phyloP scores from a whole-genome alignment of 2,797 vertebrate species.

The Simalia tracyae region DNA sequence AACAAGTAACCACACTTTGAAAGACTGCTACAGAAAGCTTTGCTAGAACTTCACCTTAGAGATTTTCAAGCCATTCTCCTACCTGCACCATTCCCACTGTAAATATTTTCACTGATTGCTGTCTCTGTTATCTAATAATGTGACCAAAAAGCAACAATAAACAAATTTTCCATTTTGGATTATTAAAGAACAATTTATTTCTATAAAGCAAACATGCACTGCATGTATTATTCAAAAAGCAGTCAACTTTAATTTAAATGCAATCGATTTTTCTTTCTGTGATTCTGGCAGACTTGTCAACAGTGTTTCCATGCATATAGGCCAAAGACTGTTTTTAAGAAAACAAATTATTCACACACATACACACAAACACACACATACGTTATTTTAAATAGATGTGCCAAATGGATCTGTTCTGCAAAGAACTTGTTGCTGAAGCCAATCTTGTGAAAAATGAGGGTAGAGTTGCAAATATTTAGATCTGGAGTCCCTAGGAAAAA shows the following conservation, averaged over 20 bases:
- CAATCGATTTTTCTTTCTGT: conserved; percentile 25
- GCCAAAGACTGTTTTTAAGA: not conserved
- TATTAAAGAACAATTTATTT: conserved; percentile 71
- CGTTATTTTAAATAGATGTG: conserved; percentile 19
- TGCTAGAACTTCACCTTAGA: not conserved
- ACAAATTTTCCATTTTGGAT: conserved; percentile 36
- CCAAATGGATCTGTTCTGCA: not conserved
- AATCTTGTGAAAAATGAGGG: not conserved
- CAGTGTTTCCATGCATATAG: conserved; percentile 7
- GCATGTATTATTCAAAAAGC: conserved; percentile 58
- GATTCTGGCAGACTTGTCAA: conserved; percentile 14
- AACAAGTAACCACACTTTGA: conserved; percentile 41
- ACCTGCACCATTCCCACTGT: not conserved
- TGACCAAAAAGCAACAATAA: not conserved
- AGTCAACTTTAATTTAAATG: conserved; percentile 29
- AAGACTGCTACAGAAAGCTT: not conserved
- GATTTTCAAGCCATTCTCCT: not conserved
- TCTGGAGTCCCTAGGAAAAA: not conserved
- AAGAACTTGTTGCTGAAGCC: not conserved
- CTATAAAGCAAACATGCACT: conserved; percentile 62
- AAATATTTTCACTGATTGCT: not conserved
- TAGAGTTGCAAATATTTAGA: not conserved
- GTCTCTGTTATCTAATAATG: not conserved
- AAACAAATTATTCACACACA: conserved; percentile 13
- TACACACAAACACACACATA: not conserved